Percentiles rank a stretch among this genome's conserved stretches.
Conservation (phyloP, 2,888 invertebrate genomes). For the Hipparchia semele region DNA sequence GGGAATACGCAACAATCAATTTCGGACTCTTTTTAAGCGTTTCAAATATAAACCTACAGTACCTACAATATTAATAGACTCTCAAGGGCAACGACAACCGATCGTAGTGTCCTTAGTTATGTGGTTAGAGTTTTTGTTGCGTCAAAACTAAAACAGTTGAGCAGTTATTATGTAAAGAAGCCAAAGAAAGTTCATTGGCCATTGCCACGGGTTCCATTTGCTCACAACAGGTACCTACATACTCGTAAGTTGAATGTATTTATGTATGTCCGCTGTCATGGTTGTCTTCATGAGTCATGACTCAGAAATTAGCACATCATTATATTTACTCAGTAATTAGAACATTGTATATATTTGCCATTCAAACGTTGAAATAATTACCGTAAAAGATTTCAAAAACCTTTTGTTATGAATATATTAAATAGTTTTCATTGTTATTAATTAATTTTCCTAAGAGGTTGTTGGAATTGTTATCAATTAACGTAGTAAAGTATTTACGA, state of each 20-base stretch:
- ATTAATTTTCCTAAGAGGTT: too few species aligned
- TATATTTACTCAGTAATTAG: constrained; percentile 1
- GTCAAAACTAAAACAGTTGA: constrained; percentile 21
- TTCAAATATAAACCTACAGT: neutral
- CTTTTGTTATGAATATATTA: too few species aligned
- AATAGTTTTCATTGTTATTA: neutral
- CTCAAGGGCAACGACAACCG: constrained; percentile 3
- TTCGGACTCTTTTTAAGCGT: neutral
- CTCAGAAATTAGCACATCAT: constrained; percentile 14
- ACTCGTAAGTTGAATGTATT: too few species aligned
- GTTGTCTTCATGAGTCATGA: constrained; percentile 6
- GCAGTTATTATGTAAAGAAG: constrained; percentile 8
- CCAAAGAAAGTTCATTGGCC: constrained; percentile 26
- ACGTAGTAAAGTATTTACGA: too few species aligned
- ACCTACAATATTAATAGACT: constrained; percentile 13
- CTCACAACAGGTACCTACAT: neutral
- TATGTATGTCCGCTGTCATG: neutral
- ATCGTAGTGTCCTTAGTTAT: neutral
- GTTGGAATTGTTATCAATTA: too few species aligned
- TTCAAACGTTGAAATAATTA: neutral
- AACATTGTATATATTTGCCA: neutral
- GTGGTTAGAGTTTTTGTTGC: constrained; percentile 5
- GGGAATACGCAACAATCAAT: neutral
- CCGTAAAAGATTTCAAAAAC: neutral
- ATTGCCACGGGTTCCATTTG: constrained; percentile 7